Evolutionary conservation across 2,888 invertebrate species (phyloP), one percentile per base, ranked within the genome.

Genomic region (Meteorus cinctellus): DNA sequence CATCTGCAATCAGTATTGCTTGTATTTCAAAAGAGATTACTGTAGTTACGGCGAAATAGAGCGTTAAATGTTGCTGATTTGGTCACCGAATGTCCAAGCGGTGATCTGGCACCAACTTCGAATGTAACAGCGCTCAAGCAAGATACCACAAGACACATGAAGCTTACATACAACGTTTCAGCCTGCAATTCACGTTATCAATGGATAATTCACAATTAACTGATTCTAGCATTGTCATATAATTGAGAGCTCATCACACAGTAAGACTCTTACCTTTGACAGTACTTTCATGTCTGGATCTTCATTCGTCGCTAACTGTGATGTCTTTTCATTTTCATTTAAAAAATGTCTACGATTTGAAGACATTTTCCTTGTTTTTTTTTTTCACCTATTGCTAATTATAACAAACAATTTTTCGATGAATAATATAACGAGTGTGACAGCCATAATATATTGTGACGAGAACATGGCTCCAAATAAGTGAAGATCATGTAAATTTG

Each of bases 91-190:
- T 81, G 82, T 27, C 80, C 82, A 8, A 81, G 74, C 0, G 83
- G 76, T 29, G 81, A 80, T 72, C 81, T 80, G 10, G 79, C 74
- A 45, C 82, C 84, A n/a, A 83, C 77, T 82, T 86, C 86, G 36
- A 86, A 72, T 36, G 78, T 72, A 29, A 84, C 80, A 2, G 81
- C 84, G 76, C 86, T 86, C 62, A 86, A 77, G 70, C 82, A 85
- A 51, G 83, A 82, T 24, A 83, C 84, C 36, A 78, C 77, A 59
- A 86, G 84, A 76, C 84, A 84, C 77, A 84, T 82, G 62, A 83
- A 59, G 41, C 80, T 78, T 41, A 82, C 34, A 60, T 85, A 85
- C 31, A 85, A 34, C n/a, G 74, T 78, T 72, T 82, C 81, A 45
- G 79, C 76, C 85, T 85, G 65, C 6, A 65, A 73, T n/a, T 55